Evolutionary conservation across 2,888 invertebrate genomes (phyloP), one percentile per base, ranked within the genome.

Genomic region (Pterobdella sp.): DNA sequence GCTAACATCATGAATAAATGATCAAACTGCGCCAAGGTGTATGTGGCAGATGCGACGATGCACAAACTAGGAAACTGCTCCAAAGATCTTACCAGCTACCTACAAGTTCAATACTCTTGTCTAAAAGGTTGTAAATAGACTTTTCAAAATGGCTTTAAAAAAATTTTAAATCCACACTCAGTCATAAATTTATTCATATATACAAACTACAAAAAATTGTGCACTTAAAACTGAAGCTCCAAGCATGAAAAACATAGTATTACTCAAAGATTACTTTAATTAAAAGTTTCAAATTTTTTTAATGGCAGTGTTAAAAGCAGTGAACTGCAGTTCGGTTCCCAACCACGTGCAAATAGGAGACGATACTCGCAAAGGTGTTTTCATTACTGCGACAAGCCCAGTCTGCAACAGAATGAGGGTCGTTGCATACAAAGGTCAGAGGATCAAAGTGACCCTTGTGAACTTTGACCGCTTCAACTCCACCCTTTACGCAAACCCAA

Each of bases 1-100:
- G n/a, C n/a, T n/a, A n/a, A n/a, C n/a, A n/a, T n/a, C n/a, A n/a
- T n/a, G n/a, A n/a, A n/a, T n/a, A n/a, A n/a, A n/a, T n/a, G n/a
- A n/a, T n/a, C n/a, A n/a, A n/a, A n/a, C n/a, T n/a, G n/a, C n/a
- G n/a, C n/a, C n/a, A n/a, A 65, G 65, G 65, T 65, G 4, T 65
- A 65, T 29, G 65, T 65, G 32, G 65, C 65, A 10, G 65, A 65
- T 35, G 65, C 65, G 4, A 35, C 65, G 65, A 4, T 65, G 14
- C 65, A 65, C 65, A 32, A n/a, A 22, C 35, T 65, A 10, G 65
- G 65, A 14, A 35, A 34, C 65, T 65, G 65, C 32, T 65, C 65
- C 31, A 65, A 65, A 65, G 65, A 65, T 2, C n/a, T 65, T 4
- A 31, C 34, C n/a, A 65, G 65, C 32, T 65, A 65, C 65, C 65